A percentile compares a stretch with the other conserved stretches of the same genome.
Conservation (phyloP, 2,113 vertebrate species). For the Melospiza georgiana region DNA sequence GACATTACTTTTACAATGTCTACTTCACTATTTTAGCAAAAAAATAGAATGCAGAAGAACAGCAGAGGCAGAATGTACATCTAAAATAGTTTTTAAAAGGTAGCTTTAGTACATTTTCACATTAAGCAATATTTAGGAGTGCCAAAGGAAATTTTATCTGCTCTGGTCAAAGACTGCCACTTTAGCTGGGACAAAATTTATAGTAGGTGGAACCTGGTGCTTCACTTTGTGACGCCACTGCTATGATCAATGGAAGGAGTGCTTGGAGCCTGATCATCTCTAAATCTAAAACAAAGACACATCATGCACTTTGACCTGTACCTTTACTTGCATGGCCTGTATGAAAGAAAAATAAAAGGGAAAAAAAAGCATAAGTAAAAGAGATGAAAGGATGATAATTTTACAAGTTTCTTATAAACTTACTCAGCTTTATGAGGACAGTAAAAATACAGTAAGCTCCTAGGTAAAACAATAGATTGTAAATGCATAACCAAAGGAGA, state of each 20-base stretch:
- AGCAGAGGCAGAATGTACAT: constrained; percentile 64
- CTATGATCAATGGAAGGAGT: constrained; percentile 68
- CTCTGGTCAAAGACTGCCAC: neutral
- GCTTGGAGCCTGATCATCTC: constrained; percentile 70
- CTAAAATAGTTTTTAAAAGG: neutral
- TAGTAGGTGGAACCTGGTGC: neutral
- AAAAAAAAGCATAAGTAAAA: constrained; percentile 73
- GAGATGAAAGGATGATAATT: constrained; percentile 56
- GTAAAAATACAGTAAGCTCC: neutral
- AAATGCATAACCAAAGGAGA: neutral
- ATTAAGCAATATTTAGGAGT: neutral
- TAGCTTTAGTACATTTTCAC: neutral
- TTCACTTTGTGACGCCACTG: constrained; percentile 76
- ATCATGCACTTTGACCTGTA: constrained; percentile 87
- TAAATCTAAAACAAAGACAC: constrained; percentile 79
- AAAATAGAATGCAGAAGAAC: constrained; percentile 1
- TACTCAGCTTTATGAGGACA: constrained; percentile 9
- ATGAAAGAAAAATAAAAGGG: constrained; percentile 80
- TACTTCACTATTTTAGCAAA: neutral
- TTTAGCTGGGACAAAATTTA: neutral
- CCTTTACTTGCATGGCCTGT: constrained; percentile 91
- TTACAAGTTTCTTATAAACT: constrained; percentile 49
- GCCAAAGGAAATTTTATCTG: neutral
- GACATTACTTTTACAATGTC: neutral
- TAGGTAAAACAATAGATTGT: neutral